phyloP scores from a whole-genome alignment of 2,888 invertebrate genomes.

The Tridacna crocea region DNA sequence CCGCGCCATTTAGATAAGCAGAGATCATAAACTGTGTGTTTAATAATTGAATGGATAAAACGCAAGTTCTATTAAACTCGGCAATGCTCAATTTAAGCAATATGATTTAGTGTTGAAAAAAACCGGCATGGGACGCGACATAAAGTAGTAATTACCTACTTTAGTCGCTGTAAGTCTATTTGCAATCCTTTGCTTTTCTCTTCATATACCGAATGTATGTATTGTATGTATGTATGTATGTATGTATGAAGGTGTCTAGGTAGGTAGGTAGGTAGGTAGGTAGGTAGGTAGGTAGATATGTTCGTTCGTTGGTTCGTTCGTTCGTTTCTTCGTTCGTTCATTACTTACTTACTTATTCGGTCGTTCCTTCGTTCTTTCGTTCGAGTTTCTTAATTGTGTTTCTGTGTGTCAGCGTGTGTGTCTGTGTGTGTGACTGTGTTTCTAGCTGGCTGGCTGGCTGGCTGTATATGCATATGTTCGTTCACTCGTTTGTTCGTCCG shows the following conservation, averaged over 20 bases:
- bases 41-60: constrained; percentile 59
- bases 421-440: neutral
- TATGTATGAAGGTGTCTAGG: no score
- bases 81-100: constrained; percentile 23
- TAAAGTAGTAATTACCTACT: constrained; percentile 14
- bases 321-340: no score
- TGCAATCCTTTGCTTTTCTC: no score
- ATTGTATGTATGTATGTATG: no score
- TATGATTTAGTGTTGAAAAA: constrained; percentile 11
- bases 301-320: neutral
- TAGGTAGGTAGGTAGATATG: neutral
- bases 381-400: no score
- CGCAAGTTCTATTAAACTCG: constrained; percentile 51
- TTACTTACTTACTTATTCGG: neutral
- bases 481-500: no score
- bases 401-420: neutral
- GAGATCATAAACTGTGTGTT: constrained; percentile 37
- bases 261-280: neutral
- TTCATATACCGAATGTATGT: no score
- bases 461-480: no score
- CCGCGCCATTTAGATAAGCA: constrained; percentile 47
- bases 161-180: neutral
- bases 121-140: constrained; percentile 16
- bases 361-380: neutral
- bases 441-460: no score